Base-by-base conservation (phyloP, 2,888 invertebrate genomes). In the Troides aeacus region DNA sequence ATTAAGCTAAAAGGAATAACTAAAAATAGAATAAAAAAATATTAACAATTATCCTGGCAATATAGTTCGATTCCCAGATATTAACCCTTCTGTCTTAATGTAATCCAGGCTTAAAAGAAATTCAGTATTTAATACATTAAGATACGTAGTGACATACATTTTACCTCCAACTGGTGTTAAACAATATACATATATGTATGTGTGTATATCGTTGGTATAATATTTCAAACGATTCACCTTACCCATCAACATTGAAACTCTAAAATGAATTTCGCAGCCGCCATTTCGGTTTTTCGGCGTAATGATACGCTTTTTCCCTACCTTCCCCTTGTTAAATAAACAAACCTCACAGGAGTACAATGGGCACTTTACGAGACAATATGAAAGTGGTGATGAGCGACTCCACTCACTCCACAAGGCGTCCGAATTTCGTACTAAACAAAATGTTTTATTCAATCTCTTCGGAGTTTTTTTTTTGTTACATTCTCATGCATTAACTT, bases 321-420 rank as follows among this genome's bases (percentile, higher is more conserved):
- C 62, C 62, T 50, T 62, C 69, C 66, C 62, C 39, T 62, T 58
- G 50, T 50, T 70, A 62, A 70, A 59, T 66, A 70, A 70, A 69
- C 65, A 69, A 69, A 70, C 59, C 66, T 59, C 58, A 18, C n/a
- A 59, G 36, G 62, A 65, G 30, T 36, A 70, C 62, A 70, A 70
- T 62, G 18, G 69, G 69, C 62, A 62, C 69, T 69, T 69, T 62
- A 57, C 42, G 62, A 69, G 62, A 66, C 58, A 66, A 69, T 69
- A 69, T 46, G 57, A 62, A 24, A 50, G 65, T 58, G 58, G 58
- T 65, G 62, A 69, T 66, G 65, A 50, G 64, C 18, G 57, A 58
- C 65, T 62, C 57, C 50, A 62, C 36, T 57, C 24, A 15, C 36
- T 62, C 56, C 62, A 24, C 56, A 61, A 46, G 63, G 56, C 60